Evolutionary conservation across 2,888 invertebrate genomes (phyloP), one percentile per base, ranked within the genome.

Genomic region (Halocaridina rubra): DNA sequence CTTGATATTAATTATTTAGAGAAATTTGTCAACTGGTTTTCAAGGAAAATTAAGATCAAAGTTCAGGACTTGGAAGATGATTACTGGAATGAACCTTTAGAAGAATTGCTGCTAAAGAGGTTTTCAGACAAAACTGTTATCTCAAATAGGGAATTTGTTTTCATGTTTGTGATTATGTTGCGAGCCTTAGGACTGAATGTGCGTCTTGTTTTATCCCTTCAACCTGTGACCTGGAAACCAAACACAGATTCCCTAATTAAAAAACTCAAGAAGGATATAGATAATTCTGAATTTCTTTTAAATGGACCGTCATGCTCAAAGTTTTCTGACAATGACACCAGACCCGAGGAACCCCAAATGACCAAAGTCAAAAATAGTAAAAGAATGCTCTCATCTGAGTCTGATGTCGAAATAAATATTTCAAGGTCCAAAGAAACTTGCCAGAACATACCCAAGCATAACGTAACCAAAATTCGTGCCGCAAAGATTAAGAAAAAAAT

Each of bases 141-240:
- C 46, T 93, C 94, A 89, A 93, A 94, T 88, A 94, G 94, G 89
- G 94, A 95, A 91, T 92, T 94, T 86, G 94, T 95, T 76, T 93
- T 94, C 89, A 93, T 97, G 89, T 97, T 96, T 91, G 92, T 97
- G 46, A 93, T 94, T 29, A 92, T 96, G 89, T 91, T 96, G 71
- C 93, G 98, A 90, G 93, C 95, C 59, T 92, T 98, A 88, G 97
- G 97, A 0, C 92, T 97, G 84, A 94, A 95, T 90, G 95, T 95
- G 89, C 93, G 98, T 75, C 91, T 98, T 39, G 94, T 98, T 86
- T 92, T 96, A 75, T 96, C 96, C 88, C 93, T 98, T 89, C 94
- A 94, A 89, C 95, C 96, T 1, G 92, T 96, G 80, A 94, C 95
- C 0, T 90, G 96, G 84, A 94, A 94, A 90, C 94, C 95, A 32